Evolutionary conservation across 1,140 invertebrate genomes (phyloP).

Genomic region (Harlomillsia oculata): DNA sequence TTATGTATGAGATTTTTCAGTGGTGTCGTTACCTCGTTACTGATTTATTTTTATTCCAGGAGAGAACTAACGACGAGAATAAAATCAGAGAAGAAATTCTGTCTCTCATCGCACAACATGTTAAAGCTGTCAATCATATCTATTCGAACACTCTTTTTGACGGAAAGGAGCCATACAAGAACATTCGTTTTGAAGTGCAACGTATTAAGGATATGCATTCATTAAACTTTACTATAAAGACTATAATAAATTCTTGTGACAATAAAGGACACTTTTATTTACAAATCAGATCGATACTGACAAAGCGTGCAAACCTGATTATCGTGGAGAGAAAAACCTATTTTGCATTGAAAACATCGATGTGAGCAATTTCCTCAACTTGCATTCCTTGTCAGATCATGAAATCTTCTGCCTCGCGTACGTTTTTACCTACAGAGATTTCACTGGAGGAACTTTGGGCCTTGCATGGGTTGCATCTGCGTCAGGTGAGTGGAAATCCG

Average conservation of each 20-base stretch:
- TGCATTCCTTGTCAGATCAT: conserved; percentile 93
- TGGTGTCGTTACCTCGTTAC: conserved; percentile 1
- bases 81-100: conserved; percentile 94
- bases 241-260: too few species aligned
- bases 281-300: conserved; percentile 72
- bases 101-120: conserved; percentile 92
- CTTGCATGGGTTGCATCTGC: conserved; percentile 97
- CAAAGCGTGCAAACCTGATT: conserved; percentile 57
- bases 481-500: conserved; percentile 48
- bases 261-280: conserved; percentile 1
- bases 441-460: conserved; percentile 89
- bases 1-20: too few species aligned
- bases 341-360: conserved; percentile 98
- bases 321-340: conserved; percentile 66
- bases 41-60: conserved; percentile 35
- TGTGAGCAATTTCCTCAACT: conserved; percentile 96
- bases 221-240: too few species aligned
- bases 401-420: conserved; percentile 97
- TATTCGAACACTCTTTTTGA: conserved; percentile 91
- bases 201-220: conserved; percentile 61
- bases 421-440: conserved; percentile 96
- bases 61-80: conserved; percentile 45
- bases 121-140: conserved; percentile 96
- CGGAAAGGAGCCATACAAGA: conserved; percentile 59
- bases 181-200: conserved; percentile 96